Evolutionary conservation across 1,140 invertebrate genomes (phyloP).

Genomic region (Orchesella cincta): DNA sequence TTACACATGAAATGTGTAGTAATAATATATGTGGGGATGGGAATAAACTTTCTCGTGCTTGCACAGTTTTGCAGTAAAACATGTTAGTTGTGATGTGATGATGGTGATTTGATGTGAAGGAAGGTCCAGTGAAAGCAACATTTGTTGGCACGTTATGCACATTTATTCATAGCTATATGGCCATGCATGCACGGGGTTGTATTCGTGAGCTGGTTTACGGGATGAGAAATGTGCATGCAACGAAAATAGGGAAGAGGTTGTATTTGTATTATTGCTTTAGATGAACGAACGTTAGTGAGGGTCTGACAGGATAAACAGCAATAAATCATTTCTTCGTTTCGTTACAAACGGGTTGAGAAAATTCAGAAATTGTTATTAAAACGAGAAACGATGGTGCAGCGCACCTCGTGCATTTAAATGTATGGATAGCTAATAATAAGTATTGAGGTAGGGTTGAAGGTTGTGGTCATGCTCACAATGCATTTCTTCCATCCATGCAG

Average conservation of each 20-base stretch:
- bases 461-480: too few relatives aligned
- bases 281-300: neutral
- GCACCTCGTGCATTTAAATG: too few relatives aligned
- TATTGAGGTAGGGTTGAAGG: too few relatives aligned
- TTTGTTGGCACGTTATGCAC: neutral
- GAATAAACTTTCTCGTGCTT: too few relatives aligned
- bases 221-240: conserved; percentile 20
- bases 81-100: conserved; percentile 31
- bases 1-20: neutral
- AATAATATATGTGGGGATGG: too few relatives aligned
- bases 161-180: neutral
- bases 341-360: too few relatives aligned
- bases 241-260: neutral
- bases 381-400: too few relatives aligned
- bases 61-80: neutral
- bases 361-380: too few relatives aligned
- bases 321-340: conserved; percentile 1
- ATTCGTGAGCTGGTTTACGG: neutral
- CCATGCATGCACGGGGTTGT: neutral
- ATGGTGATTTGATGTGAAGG: conserved; percentile 7
- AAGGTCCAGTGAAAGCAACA: conserved; percentile 8
- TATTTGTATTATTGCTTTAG: neutral
- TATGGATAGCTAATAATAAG: too few relatives aligned
- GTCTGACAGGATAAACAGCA: conserved; percentile 20
- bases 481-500: too few relatives aligned